Percentiles rank a stretch among this genome's conserved stretches.
Conservation (phyloP, 2,113 vertebrate genomes). For the Pseudopipra pipra region DNA sequence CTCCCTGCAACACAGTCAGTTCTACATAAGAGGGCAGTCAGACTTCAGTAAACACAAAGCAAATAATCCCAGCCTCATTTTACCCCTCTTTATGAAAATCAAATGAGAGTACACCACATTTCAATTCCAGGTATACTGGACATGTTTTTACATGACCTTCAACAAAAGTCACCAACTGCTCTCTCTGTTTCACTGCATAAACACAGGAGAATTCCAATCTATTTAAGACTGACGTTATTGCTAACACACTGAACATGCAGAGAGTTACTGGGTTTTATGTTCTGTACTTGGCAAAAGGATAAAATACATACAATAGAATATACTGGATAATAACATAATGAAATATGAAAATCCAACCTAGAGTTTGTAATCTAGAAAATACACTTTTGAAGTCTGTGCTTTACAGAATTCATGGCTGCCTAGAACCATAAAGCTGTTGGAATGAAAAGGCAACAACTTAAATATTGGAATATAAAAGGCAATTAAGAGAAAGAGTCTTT, state of each 20-base stretch:
- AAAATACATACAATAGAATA: neutral
- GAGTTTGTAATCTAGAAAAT: neutral
- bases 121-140: neutral
- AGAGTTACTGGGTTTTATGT: neutral
- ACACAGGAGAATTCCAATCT: neutral
- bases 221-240: neutral
- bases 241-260: rapidly evolving
- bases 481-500: neutral
- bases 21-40: conserved; percentile 25
- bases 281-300: neutral
- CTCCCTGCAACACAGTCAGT: neutral
- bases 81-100: neutral
- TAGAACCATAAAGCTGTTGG: neutral
- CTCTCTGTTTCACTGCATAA: neutral
- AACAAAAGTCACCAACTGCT: neutral
- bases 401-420: neutral
- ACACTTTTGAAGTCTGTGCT: neutral
- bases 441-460: neutral
- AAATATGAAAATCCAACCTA: neutral
- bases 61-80: neutral
- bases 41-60: conserved; percentile 11
- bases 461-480: neutral
- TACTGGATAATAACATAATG: neutral
- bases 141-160: neutral
- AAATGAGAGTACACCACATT: neutral